Conservation (phyloP, 1,140 invertebrate species). For the Linepithema humile region DNA sequence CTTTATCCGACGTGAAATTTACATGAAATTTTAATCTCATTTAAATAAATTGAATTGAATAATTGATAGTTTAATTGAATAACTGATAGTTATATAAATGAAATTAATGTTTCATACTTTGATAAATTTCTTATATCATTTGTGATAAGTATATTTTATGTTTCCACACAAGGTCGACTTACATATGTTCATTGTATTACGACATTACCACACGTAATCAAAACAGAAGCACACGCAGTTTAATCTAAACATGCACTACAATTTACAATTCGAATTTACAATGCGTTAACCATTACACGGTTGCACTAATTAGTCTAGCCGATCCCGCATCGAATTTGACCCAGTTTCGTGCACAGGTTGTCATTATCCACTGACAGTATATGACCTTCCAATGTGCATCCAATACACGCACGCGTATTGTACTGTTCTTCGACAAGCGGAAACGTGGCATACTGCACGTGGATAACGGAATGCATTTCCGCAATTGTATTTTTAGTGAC, state of each 20-base stretch:
- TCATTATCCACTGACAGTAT: conserved; percentile 29
- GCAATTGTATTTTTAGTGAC: conserved; percentile 20
- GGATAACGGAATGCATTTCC: conserved; percentile 47
- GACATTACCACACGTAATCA: not conserved
- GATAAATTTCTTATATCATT: no score
- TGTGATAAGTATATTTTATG: no score
- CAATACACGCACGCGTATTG: conserved; percentile 10
- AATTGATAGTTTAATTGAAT: no score
- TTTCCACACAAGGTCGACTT: no score
- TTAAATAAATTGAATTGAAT: no score
- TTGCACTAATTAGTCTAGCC: conserved; percentile 36
- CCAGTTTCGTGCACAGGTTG: conserved; percentile 36
- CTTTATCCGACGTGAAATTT: no score
- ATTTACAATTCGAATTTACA: conserved; percentile 44
- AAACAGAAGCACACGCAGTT: not conserved
- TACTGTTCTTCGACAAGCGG: not conserved
- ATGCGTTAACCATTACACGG: conserved; percentile 8
- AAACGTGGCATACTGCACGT: conserved; percentile 30
- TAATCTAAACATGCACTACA: not conserved
- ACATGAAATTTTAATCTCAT: no score
- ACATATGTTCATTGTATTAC: not conserved
- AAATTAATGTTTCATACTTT: no score
- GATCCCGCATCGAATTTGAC: conserved; percentile 33
- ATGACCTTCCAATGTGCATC: conserved; percentile 20
- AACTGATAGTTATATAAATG: no score